These are phyloP conservation scores for Gobio gobio DNA, from an alignment of 2,113 vertebrate species.

Conservation along the genomic window DNA sequence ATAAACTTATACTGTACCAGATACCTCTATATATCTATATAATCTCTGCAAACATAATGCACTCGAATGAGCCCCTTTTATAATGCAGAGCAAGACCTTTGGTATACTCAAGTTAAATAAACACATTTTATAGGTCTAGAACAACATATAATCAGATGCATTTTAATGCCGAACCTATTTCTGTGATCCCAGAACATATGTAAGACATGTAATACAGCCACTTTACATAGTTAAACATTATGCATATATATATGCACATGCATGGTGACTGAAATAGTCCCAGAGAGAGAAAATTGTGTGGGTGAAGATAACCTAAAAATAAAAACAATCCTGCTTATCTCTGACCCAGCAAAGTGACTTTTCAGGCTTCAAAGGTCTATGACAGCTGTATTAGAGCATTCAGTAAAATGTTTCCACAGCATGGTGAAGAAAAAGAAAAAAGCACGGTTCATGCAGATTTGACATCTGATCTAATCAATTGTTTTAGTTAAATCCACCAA, in stretches of 20 bases:
- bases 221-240: not conserved
- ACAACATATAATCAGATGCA: not conserved
- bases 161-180: not conserved
- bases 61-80: too few species aligned
- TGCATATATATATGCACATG: not conserved
- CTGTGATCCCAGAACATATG: not conserved
- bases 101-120: not conserved
- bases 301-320: not conserved
- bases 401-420: not conserved
- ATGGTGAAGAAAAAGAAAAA: not conserved
- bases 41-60: too few species aligned
- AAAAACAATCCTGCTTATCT: not conserved
- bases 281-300: not conserved
- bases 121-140: not conserved
- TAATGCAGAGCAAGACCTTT: not conserved
- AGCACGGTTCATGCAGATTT: not conserved
- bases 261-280: not conserved
- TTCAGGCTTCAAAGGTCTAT: not conserved
- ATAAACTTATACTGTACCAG: too few species aligned
- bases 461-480: constrained; percentile 25
- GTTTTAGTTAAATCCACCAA: not conserved
- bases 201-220: not conserved
- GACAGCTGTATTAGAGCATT: not conserved
- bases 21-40: too few species aligned
- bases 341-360: not conserved